phyloP scores from a whole-genome alignment of 2,797 vertebrate species.

The Gephyroberyx darwinii region DNA sequence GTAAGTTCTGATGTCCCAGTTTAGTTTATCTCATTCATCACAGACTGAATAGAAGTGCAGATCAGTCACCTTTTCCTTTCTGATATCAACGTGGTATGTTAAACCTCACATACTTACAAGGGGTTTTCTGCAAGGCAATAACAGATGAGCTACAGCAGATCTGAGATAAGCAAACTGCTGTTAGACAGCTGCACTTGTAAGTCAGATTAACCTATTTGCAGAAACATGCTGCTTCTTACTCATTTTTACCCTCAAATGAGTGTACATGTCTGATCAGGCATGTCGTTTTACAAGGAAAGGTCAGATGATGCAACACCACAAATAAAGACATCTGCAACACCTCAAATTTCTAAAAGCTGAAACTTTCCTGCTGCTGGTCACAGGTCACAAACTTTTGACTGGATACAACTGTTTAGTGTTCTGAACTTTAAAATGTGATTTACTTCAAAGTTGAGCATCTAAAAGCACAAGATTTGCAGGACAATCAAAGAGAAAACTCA shows the following conservation, averaged over 20 bases:
- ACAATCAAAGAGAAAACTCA: not conserved
- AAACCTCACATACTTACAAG: constrained; percentile 8
- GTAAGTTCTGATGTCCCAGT: constrained; percentile 34
- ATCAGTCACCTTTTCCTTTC: constrained; percentile 37
- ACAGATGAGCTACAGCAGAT: constrained; percentile 32
- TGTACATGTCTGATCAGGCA: not conserved
- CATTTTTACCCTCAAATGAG: not conserved
- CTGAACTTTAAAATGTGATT: not conserved
- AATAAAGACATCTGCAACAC: not conserved
- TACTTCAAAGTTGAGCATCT: not conserved
- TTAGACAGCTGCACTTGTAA: constrained; percentile 13
- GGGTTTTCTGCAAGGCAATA: constrained; percentile 9
- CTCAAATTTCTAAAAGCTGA: not conserved
- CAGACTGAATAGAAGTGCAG: constrained; percentile 24
- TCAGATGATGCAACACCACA: not conserved
- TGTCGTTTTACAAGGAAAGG: not conserved
- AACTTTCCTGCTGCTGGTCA: not conserved
- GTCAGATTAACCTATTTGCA: constrained; percentile 11
- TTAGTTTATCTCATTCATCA: constrained; percentile 18
- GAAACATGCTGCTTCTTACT: constrained; percentile 6
- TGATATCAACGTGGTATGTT: constrained; percentile 41
- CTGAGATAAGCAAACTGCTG: not conserved
- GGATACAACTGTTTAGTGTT: not conserved
- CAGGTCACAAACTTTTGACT: not conserved
- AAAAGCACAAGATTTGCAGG: not conserved